Conservation (phyloP, 2,113 vertebrate species). For the Petrocephalus zakoni region DNA sequence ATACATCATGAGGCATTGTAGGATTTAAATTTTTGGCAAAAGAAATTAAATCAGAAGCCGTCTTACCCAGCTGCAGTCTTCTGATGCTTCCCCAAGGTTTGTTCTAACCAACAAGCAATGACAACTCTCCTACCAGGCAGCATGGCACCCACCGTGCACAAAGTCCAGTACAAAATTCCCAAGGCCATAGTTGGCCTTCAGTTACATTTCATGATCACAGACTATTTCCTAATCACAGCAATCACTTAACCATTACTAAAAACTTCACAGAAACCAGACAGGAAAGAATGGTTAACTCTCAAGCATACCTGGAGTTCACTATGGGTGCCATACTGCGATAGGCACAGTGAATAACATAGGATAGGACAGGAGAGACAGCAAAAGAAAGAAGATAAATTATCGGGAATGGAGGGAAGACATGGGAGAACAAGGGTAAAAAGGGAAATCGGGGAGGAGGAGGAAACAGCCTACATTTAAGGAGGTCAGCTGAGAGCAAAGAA, state of each 20-base stretch:
- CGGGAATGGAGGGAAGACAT: constrained; percentile 2
- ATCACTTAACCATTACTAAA: neutral
- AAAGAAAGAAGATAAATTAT: neutral
- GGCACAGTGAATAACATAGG: neutral
- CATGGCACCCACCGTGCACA: constrained; percentile 49
- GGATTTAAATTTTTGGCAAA: constrained; percentile 57
- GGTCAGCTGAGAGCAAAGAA: neutral
- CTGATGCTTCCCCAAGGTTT: constrained; percentile 42
- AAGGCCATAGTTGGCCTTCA: neutral
- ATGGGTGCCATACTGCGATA: constrained; percentile 30
- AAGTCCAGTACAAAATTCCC: neutral
- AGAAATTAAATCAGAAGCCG: constrained; percentile 67
- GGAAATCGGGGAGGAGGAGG: neutral
- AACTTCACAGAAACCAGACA: neutral
- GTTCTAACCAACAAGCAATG: constrained; percentile 37
- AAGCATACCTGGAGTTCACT: neutral
- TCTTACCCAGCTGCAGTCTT: constrained; percentile 65
- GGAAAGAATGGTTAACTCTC: neutral
- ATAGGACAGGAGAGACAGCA: neutral
- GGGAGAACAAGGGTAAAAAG: neutral
- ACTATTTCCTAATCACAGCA: neutral
- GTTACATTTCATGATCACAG: neutral
- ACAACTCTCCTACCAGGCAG: constrained; percentile 32
- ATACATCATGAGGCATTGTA: constrained; percentile 40
- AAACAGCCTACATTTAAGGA: neutral